A percentile compares a stretch with the other conserved stretches of the same genome.
phyloP scores from a whole-genome alignment of 2,888 invertebrate species.

The Dorcus hopei region DNA sequence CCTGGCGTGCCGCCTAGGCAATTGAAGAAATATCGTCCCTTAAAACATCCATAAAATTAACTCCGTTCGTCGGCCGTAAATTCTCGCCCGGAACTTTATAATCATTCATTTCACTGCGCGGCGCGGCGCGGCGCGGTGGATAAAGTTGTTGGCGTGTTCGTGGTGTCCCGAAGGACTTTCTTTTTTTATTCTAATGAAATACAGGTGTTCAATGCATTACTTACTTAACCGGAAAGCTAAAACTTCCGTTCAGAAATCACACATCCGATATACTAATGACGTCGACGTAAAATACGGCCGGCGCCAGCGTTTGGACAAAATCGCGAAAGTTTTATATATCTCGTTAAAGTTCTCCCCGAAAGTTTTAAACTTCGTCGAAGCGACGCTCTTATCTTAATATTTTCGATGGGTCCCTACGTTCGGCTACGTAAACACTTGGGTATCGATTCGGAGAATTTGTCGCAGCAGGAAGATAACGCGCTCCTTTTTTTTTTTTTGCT shows the following conservation, averaged over 20 bases:
- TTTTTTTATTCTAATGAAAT: constrained; percentile 3
- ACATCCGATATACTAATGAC: neutral
- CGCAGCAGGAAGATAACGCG: too few species aligned
- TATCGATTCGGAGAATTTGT: too few species aligned
- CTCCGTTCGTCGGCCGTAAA: constrained; percentile 11
- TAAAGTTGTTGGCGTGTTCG: constrained; percentile 1
- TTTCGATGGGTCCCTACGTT: neutral
- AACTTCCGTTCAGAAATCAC: neutral
- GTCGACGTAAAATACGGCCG: neutral
- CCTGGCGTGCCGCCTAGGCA: too few species aligned
- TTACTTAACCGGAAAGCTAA: neutral
- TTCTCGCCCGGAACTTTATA: constrained; percentile 3
- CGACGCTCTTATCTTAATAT: neutral
- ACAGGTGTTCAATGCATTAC: constrained; percentile 8
- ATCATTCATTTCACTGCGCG: neutral
- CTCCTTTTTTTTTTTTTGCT: too few species aligned
- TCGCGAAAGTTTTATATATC: neutral
- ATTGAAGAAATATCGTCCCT: constrained; percentile 6
- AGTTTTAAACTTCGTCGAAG: too few species aligned
- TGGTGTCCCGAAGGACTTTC: neutral
- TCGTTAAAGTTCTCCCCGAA: neutral
- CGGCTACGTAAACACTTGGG: neutral
- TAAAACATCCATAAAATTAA: constrained; percentile 12
- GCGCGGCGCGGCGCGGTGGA: too few species aligned
- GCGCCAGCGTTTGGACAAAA: neutral